Evolutionary conservation across 37 sponge, comb jelly and placozoan genomes (phyloP), one percentile per base, ranked within the genome.

Genomic region (Spongilla lacustris): DNA sequence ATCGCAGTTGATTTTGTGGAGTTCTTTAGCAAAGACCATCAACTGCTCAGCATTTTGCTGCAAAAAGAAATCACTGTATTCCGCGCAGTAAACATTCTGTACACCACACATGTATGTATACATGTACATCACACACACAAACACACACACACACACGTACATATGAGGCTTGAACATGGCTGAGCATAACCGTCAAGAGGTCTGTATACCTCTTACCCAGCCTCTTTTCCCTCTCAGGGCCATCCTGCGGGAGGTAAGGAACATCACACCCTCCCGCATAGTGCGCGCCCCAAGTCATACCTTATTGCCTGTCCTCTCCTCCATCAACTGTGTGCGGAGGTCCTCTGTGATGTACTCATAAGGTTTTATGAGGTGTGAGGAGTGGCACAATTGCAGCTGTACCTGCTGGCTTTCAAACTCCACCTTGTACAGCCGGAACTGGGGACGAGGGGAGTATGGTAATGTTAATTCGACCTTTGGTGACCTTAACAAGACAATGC

Each of bases 371-470:
- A 85, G 88, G 0, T 90, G 69, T 10, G 83, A 75, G 58, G 71
- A 70, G 11, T 86, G 84, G 70, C 88, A 79, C 0, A 94, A 84
- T 58, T 94, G 86, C 74, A 94, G 69, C 67, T 94, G 91, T 75
- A 88, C 73, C 19, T 81, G 50, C 27, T 88, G 36, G 72, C 90
- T 90, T 50, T 88, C 85, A 50, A 91, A 89, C 41, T 94, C 94
- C 94, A 94, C 85, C 94, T 91, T 94, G 86, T 94, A 94, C 25
- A 94, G 88, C 69, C 86, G 94, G 73, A 91, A 94, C 94, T 94
- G 74, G 34, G 46, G 46, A 46, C 4, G 46, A 46, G 46, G 46
- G 8, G 46, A 46, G 46, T 46, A 46, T 46, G 46, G 46, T 46
- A 46, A 46, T 46, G 46, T 46, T 46, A 46, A 4, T 46, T 46